These are phyloP conservation scores for Coleophora deauratella DNA, from an alignment of 2,888 invertebrate species.

Conservation along the genomic window DNA sequence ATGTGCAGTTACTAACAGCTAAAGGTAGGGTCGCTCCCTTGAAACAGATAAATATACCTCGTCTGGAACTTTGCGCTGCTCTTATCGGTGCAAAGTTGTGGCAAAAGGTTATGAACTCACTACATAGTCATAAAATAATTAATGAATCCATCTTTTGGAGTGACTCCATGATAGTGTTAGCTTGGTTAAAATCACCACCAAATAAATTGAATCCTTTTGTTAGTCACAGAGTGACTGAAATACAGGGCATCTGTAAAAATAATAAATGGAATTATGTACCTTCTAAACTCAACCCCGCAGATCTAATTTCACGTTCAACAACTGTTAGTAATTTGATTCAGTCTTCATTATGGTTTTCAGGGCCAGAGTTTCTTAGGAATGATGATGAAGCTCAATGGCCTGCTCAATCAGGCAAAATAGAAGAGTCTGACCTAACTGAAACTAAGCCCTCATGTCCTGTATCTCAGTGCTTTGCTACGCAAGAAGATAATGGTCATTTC, in stretches of 20 bases:
- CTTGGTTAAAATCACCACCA: conserved; percentile 7
- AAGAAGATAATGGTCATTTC: too few species aligned
- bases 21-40: conserved; percentile 19
- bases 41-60: conserved; percentile 14
- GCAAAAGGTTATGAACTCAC: conserved; percentile 3
- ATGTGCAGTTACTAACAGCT: conserved; percentile 11
- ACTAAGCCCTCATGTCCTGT: too few species aligned
- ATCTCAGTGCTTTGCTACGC: too few species aligned
- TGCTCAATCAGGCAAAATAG: too few species aligned
- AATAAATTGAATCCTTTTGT: conserved; percentile 11
- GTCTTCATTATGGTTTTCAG: too few species aligned
- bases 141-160: conserved; percentile 10
- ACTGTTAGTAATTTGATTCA: too few species aligned
- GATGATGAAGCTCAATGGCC: too few species aligned
- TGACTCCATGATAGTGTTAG: conserved; percentile 11
- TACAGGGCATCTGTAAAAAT: neutral
- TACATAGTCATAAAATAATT: conserved; percentile 3
- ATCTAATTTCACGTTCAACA: too few species aligned
- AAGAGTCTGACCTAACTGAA: too few species aligned
- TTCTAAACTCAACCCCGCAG: too few species aligned
- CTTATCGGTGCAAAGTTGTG: conserved; percentile 13
- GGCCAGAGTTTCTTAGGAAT: too few species aligned
- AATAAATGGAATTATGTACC: neutral
- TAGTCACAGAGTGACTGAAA: conserved; percentile 5
- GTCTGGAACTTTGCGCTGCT: conserved; percentile 19